Conservation (phyloP, 2,888 invertebrate species). For the Acanthococcus lagerstroemiae region DNA sequence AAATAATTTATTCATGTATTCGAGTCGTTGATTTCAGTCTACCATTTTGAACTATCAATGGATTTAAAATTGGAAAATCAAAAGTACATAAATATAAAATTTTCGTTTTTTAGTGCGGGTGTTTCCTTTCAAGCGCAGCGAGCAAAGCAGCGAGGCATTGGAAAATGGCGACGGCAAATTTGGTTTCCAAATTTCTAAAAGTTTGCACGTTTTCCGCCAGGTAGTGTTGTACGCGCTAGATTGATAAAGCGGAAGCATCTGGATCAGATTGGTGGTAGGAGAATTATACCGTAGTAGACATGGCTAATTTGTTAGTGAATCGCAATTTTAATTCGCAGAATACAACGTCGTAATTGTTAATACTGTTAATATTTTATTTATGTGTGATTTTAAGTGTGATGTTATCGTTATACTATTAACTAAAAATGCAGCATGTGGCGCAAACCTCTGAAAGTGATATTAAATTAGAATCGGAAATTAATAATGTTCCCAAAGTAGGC, state of each 20-base stretch:
- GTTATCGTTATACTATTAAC: constrained; percentile 28
- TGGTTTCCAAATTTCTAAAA: not conserved
- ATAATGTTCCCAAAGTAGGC: constrained; percentile 50
- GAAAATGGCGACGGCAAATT: too few relatives aligned
- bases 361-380: constrained; percentile 24
- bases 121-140: too few relatives aligned
- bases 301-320: constrained; percentile 35
- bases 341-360: constrained; percentile 18
- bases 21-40: too few relatives aligned
- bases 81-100: too few relatives aligned
- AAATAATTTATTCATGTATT: too few relatives aligned
- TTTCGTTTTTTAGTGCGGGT: too few relatives aligned
- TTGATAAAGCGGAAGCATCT: constrained; percentile 37
- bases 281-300: constrained; percentile 36
- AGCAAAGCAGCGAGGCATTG: too few relatives aligned
- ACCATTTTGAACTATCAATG: too few relatives aligned
- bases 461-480: constrained; percentile 46
- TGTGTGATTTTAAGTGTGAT: constrained; percentile 31
- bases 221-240: constrained; percentile 26
- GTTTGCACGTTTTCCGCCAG: constrained; percentile 30
- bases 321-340: constrained; percentile 29
- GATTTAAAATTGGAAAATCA: too few relatives aligned
- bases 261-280: constrained; percentile 34
- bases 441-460: constrained; percentile 26
- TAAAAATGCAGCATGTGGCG: constrained; percentile 32